Percentiles rank a stretch among this genome's conserved stretches.
These are phyloP conservation scores for Sylvicola cinctus DNA, from an alignment of 2,888 invertebrate genomes.

Conservation along the genomic window DNA sequence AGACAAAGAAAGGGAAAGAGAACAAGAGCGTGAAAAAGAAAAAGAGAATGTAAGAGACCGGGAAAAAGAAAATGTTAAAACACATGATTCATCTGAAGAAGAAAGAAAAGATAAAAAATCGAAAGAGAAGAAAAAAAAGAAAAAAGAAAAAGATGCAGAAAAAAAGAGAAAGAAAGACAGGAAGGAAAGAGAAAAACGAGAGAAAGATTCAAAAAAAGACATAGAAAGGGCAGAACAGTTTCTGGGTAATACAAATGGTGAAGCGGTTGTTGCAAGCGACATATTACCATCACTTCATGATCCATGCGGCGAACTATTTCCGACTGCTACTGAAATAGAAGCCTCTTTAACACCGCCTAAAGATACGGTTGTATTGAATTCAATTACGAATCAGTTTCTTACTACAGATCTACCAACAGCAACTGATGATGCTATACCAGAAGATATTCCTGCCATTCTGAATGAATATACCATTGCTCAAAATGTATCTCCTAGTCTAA, in stretches of 20 bases:
- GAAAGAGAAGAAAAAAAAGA: slow-evolving; percentile 27
- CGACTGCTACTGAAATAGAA: too few relatives aligned
- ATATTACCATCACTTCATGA: slow-evolving; percentile 4
- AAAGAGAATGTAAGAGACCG: slow-evolving; percentile 10
- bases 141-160: slow-evolving; percentile 34
- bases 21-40: slow-evolving; percentile 17
- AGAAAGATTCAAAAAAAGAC: slow-evolving; percentile 25
- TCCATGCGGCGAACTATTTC: too few relatives aligned
- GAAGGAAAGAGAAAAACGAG: slow-evolving; percentile 29
- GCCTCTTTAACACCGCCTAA: too few relatives aligned
- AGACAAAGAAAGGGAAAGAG: slow-evolving; percentile 15
- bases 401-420: slow-evolving; percentile 2
- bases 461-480: slow-evolving; percentile 11
- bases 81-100: slow-evolving; percentile 12
- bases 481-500: slow-evolving; percentile 11
- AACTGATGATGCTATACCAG: slow-evolving; percentile 9
- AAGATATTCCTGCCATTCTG: slow-evolving; percentile 9
- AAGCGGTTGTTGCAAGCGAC: slow-evolving; percentile 10
- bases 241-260: slow-evolving; percentile 8
- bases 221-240: slow-evolving; percentile 12
- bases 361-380: too few relatives aligned
- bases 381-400: neutral
- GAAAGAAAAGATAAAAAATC: slow-evolving; percentile 21
- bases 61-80: slow-evolving; percentile 6
- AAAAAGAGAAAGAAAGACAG: slow-evolving; percentile 25